These are phyloP conservation scores for Mellivora capensis DNA, from an alignment of 2,113 vertebrate genomes.

Conservation along the genomic window DNA sequence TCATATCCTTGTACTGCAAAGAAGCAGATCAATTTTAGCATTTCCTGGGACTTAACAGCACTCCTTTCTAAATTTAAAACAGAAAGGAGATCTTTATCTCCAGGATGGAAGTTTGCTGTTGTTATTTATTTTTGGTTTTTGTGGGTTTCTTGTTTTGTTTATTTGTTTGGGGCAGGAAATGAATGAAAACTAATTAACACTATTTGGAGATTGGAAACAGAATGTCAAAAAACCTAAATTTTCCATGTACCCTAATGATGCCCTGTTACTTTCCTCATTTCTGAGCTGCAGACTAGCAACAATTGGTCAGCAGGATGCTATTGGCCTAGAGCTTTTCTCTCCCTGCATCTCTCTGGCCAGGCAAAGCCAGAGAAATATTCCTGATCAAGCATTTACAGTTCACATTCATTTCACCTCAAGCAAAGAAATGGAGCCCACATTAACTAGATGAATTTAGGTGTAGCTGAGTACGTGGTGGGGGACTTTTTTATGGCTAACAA, in stretches of 20 bases:
- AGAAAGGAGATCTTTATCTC: not conserved
- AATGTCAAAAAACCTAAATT: conserved; percentile 7
- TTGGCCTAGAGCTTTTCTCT: conserved; percentile 35
- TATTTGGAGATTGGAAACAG: not conserved
- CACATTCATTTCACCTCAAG: conserved; percentile 46
- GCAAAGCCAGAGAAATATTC: conserved; percentile 40
- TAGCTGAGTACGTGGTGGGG: not conserved
- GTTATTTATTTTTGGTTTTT: not conserved
- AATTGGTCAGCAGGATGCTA: conserved; percentile 18
- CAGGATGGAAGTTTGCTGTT: not conserved
- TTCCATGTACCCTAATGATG: not conserved
- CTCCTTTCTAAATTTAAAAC: not conserved
- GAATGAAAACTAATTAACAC: not conserved
- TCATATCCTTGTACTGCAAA: not conserved
- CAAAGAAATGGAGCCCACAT: not conserved
- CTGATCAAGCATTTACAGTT: conserved; percentile 50
- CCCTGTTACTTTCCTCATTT: not conserved
- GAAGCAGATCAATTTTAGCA: not conserved
- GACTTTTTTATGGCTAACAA: not conserved
- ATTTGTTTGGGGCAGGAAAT: not conserved
- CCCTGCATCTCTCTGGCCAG: not conserved
- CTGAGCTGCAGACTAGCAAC: not conserved
- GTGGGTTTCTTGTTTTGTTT: not conserved
- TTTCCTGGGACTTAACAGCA: not conserved
- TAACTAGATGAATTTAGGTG: conserved; percentile 6